These are phyloP conservation scores for Electrophaes corylata DNA, from an alignment of 2,888 invertebrate species.

Conservation along the genomic window DNA sequence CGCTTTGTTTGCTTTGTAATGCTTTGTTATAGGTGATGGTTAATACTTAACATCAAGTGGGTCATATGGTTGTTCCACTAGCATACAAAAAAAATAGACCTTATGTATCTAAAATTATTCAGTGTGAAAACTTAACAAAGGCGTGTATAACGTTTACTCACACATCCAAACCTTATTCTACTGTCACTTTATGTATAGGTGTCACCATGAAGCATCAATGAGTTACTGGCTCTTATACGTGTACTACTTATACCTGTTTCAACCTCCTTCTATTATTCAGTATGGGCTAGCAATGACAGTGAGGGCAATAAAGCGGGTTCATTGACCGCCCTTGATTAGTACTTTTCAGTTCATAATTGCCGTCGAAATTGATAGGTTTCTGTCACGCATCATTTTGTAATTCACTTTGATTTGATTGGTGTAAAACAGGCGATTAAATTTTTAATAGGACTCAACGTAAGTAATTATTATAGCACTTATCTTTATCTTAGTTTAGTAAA, in stretches of 20 bases:
- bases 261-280: conserved; percentile 23
- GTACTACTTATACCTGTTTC: not conserved
- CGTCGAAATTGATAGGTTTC: conserved; percentile 58
- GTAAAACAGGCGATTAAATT: not conserved
- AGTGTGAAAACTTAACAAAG: too few relatives aligned
- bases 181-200: not conserved
- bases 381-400: conserved; percentile 26
- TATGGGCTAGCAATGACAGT: conserved; percentile 37
- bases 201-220: not conserved
- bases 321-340: conserved; percentile 68
- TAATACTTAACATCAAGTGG: too few relatives aligned
- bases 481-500: too few relatives aligned
- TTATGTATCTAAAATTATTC: too few relatives aligned
- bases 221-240: not conserved
- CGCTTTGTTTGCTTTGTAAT: too few relatives aligned
- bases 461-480: not conserved
- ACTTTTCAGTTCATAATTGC: conserved; percentile 66
- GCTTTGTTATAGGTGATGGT: too few relatives aligned
- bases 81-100: too few relatives aligned
- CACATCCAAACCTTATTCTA: not conserved
- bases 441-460: not conserved
- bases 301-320: conserved; percentile 57
- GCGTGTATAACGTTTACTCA: too few relatives aligned
- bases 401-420: conserved; percentile 21
- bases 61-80: too few relatives aligned